Conservation (phyloP, 2,113 vertebrate genomes). For the Megaceryle maxima region DNA sequence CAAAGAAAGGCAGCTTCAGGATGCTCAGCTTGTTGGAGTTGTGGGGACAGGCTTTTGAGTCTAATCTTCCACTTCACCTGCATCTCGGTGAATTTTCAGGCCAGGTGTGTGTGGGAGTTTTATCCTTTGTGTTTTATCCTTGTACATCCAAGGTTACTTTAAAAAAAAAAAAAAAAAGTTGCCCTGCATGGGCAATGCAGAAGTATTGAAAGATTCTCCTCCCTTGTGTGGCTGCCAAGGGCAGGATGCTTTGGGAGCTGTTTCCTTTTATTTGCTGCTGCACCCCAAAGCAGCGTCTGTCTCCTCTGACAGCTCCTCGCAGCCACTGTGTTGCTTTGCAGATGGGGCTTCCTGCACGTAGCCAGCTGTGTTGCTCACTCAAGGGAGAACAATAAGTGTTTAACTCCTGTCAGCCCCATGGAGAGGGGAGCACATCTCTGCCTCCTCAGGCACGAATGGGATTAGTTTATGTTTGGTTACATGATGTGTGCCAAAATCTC, state of each 20-base stretch:
- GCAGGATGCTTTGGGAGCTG: background rate
- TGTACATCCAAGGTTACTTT: background rate
- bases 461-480: background rate
- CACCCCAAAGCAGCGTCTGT: background rate
- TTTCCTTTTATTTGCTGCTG: background rate
- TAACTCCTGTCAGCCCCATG: background rate
- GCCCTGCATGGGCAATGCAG: background rate
- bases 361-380: background rate
- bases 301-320: background rate
- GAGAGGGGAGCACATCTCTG: background rate
- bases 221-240: background rate
- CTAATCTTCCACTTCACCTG: background rate
- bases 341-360: background rate
- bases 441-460: fast-evolving
- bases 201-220: background rate
- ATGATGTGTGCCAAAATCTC: background rate
- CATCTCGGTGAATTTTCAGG: background rate
- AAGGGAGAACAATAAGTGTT: background rate
- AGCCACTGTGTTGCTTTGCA: background rate
- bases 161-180: background rate
- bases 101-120: background rate
- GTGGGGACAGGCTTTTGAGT: background rate
- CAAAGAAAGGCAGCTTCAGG: background rate
- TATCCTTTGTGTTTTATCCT: background rate
- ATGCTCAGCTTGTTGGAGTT: background rate